phyloP scores from a whole-genome alignment of 2,888 invertebrate genomes.

The Halocaridina rubra region DNA sequence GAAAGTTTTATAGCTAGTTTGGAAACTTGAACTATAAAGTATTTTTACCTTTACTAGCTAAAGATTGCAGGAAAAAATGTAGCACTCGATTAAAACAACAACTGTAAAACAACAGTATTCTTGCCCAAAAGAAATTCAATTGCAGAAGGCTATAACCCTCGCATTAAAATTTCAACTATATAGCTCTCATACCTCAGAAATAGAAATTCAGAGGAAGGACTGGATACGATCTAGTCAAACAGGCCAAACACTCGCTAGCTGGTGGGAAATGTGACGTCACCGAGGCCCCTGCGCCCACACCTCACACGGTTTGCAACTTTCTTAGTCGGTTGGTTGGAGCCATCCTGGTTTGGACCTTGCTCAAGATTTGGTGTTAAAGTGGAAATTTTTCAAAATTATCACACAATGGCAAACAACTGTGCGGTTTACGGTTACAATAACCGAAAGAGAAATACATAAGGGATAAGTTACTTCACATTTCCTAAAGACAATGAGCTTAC shows the following conservation, averaged over 20 bases:
- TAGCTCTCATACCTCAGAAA: no score
- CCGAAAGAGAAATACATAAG: not conserved
- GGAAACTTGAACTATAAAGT: no score
- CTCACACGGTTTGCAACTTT: not conserved
- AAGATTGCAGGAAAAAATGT: no score
- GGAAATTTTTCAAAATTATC: not conserved
- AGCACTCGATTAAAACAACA: no score
- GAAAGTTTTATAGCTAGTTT: no score
- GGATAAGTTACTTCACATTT: not conserved
- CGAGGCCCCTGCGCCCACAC: not conserved
- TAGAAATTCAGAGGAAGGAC: no score
- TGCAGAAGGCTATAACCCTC: no score
- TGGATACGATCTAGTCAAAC: not conserved
- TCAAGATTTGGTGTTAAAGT: not conserved
- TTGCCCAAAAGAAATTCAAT: no score
- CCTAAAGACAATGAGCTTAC: not conserved
- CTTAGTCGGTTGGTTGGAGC: not conserved
- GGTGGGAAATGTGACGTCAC: not conserved
- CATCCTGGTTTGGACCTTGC: not conserved
- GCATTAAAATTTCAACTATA: no score
- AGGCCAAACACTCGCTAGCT: not conserved
- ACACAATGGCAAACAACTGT: not conserved
- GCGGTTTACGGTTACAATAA: not conserved
- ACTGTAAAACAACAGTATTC: no score
- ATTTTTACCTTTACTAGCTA: no score